Percentiles rank a stretch among this genome's conserved stretches.
phyloP scores from a whole-genome alignment of 2,797 vertebrate genomes.

The Anniella stebbinsi region DNA sequence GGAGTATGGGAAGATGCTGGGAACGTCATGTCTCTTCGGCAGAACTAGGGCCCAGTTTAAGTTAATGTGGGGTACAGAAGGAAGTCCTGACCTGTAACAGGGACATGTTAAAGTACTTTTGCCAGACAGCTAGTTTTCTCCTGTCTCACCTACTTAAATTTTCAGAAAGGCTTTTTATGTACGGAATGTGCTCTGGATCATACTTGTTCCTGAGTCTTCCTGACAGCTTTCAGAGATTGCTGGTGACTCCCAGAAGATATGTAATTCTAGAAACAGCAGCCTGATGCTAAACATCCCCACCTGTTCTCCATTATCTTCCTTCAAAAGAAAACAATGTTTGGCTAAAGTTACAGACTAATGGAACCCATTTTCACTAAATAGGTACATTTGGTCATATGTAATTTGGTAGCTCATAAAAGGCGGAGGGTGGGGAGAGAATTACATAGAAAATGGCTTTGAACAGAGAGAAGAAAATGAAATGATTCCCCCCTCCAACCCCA shows the following conservation, averaged over 20 bases:
- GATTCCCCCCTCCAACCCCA: conserved; percentile 25
- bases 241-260: conserved; percentile 77
- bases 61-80: conserved; percentile 73
- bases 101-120: conserved; percentile 63
- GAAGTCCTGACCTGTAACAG: conserved; percentile 68
- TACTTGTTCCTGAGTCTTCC: conserved; percentile 71
- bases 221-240: conserved; percentile 77
- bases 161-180: conserved; percentile 76
- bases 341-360: conserved; percentile 78
- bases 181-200: conserved; percentile 69
- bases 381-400: conserved; percentile 77
- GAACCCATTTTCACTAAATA: conserved; percentile 80
- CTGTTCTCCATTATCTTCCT: conserved; percentile 79
- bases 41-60: conserved; percentile 66
- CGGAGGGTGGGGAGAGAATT: conserved; percentile 31
- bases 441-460: conserved; percentile 63
- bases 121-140: conserved; percentile 68
- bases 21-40: conserved; percentile 71
- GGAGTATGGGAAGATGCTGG: conserved; percentile 69
- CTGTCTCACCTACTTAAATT: conserved; percentile 77
- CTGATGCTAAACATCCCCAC: conserved; percentile 76
- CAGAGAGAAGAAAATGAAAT: conserved; percentile 64
- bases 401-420: conserved; percentile 77
- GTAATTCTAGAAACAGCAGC: conserved; percentile 83
- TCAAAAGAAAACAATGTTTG: conserved; percentile 80